Base-by-base conservation (phyloP, 2,888 invertebrate species). In the Cryptocephalus moraei region DNA sequence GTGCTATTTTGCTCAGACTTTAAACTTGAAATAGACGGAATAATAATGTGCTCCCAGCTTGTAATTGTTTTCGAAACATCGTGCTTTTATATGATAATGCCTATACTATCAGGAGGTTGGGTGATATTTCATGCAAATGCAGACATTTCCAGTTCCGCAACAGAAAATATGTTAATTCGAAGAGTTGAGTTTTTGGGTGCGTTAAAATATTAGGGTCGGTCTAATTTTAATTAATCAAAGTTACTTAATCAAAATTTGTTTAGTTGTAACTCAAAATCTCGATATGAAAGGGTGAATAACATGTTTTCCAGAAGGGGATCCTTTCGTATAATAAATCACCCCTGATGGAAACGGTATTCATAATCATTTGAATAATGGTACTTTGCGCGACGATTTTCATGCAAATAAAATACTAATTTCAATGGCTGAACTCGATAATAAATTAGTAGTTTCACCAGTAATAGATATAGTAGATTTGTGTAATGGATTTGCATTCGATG, bases 241-340 rank as follows among this genome's bases (percentile, higher is more conserved):
- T 48, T 55, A 50, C 47, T 52, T 55, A 49, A 54, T 52, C 47
- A 49, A 51, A 54, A 57, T 55, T 57, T 54, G 57, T 55, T 53
- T 43, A 50, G 48, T 52, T 48, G 44, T 52, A 53, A 56, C 51
- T 54, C 48, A 49, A 52, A 56, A 52, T 55, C 50, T 53, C 52
- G 49, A 45, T 54, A 43, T 41, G 48, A 52, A 52, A 50, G 56
- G 53, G 54, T 51, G 53, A 53, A 51, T 44, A 54, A 56, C 55
- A 52, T 52, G 51, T 57, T 56, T 56, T 54, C 50, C 50, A 50
- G 56, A 54, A 50, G 54, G 49, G 49, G 45, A 40, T 40, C 47
- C 38, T 40, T 42, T 45, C 42, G 43, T 48, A 48, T 54, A 49
- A 54, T 54, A 54, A 54, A 54, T 54, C 54, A 54, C 48, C 46